Conservation (phyloP, 2,797 vertebrate genomes). For the Mus caroli region DNA sequence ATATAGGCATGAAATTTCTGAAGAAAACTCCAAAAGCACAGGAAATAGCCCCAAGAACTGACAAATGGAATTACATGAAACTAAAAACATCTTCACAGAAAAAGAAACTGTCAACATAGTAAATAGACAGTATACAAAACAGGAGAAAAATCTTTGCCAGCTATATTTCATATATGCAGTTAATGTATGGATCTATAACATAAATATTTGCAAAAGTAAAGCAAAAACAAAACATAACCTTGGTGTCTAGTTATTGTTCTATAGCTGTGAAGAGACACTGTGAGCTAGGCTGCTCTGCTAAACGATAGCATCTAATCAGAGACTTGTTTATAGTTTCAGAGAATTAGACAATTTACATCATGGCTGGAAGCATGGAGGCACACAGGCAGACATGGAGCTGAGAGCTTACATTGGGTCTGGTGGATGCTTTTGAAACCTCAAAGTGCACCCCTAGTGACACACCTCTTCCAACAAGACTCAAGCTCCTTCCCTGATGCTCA, state of each 20-base stretch:
- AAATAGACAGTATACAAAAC: not conserved
- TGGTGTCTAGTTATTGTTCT: not conserved
- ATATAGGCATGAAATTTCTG: not conserved
- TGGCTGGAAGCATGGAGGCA: not conserved
- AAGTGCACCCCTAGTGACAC: not conserved
- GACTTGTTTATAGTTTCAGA: not conserved
- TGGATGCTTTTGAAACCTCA: not conserved
- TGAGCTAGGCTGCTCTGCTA: not conserved
- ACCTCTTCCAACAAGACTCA: not conserved
- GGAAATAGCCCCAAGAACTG: not conserved
- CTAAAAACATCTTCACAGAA: not conserved
- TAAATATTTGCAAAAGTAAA: not conserved
- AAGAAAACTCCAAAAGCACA: not conserved
- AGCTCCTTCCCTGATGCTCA: not conserved
- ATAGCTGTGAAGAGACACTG: not conserved
- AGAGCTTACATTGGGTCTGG: not conserved
- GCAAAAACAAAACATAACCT: not conserved
- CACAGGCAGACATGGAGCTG: not conserved
- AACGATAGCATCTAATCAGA: not conserved
- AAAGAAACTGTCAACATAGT: not conserved
- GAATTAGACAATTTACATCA: not conserved
- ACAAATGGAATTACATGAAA: not conserved
- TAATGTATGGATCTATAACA: not conserved
- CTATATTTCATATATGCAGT: not conserved
- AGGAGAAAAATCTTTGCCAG: not conserved